These are phyloP conservation scores for Ylistrum balloti DNA, from an alignment of 1,140 invertebrate genomes.

Conservation along the genomic window DNA sequence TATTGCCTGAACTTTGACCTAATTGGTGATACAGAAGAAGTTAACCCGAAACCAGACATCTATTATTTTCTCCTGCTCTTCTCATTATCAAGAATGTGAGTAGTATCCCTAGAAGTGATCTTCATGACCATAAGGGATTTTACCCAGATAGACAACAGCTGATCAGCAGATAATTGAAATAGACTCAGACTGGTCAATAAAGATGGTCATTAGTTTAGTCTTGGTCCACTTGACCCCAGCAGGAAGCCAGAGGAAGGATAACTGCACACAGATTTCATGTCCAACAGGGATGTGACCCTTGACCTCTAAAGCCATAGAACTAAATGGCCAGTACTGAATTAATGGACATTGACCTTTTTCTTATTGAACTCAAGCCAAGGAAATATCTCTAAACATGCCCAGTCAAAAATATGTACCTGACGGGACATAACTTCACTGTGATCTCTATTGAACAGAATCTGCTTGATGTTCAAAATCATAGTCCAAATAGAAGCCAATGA, in stretches of 20 bases:
- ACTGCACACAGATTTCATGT: neutral
- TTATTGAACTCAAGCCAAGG: too few species aligned
- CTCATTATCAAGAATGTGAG: neutral
- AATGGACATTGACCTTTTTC: too few species aligned
- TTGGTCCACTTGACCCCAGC: slow-evolving; percentile 7
- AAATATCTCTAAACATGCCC: too few species aligned
- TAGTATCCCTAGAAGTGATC: neutral
- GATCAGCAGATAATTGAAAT: neutral
- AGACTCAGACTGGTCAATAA: neutral
- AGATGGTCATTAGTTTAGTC: neutral
- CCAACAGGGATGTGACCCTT: neutral
- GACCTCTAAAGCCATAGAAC: neutral
- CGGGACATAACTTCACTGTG: too few species aligned
- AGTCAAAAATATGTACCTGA: too few species aligned
- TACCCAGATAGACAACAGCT: neutral
- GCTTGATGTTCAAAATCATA: too few species aligned
- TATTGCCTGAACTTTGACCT: too few species aligned
- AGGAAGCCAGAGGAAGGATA: neutral
- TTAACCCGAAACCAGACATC: too few species aligned
- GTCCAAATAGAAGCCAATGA: too few species aligned
- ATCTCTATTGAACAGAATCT: too few species aligned
- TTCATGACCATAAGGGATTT: neutral
- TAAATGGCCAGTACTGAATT: too few species aligned
- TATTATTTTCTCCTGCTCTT: neutral
- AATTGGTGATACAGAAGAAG: too few species aligned